Conservation (phyloP, 2,113 vertebrate genomes). For the Monarcha castaneiventris region DNA sequence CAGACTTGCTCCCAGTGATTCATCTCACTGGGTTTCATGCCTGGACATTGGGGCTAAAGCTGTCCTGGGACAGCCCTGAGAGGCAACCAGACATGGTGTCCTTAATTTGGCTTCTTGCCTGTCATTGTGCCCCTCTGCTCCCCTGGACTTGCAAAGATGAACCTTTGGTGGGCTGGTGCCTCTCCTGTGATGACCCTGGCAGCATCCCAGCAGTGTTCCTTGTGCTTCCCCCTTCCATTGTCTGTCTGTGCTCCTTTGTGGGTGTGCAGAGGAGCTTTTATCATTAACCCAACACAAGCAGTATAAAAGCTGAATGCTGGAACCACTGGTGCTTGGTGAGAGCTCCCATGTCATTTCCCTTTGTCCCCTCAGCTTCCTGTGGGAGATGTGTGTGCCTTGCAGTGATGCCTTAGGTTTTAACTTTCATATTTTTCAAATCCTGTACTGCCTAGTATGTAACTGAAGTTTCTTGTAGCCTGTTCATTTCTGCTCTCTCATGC, state of each 20-base stretch:
- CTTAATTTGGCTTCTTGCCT: neutral
- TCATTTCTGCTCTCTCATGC: too few species aligned
- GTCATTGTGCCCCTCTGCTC: neutral
- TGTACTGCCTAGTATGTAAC: too few species aligned
- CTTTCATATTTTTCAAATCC: too few species aligned
- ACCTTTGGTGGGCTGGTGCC: neutral
- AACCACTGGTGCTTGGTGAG: neutral
- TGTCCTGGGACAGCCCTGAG: neutral
- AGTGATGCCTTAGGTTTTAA: too few species aligned
- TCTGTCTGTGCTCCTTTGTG: neutral
- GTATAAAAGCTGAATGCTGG: neutral
- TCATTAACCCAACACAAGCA: neutral
- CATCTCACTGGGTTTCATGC: neutral
- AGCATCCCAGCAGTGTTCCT: neutral
- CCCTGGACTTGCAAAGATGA: neutral
- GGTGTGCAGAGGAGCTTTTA: neutral
- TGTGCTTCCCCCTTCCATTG: neutral
- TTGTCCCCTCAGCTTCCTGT: neutral
- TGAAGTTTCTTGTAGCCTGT: too few species aligned
- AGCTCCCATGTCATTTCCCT: neutral
- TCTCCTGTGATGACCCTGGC: neutral
- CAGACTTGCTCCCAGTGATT: neutral
- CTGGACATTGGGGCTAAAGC: neutral
- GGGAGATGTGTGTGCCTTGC: neutral
- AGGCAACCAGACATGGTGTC: neutral